These are phyloP conservation scores for Phataginus tetradactyla DNA, from an alignment of 2,797 vertebrate species.

Conservation along the genomic window DNA sequence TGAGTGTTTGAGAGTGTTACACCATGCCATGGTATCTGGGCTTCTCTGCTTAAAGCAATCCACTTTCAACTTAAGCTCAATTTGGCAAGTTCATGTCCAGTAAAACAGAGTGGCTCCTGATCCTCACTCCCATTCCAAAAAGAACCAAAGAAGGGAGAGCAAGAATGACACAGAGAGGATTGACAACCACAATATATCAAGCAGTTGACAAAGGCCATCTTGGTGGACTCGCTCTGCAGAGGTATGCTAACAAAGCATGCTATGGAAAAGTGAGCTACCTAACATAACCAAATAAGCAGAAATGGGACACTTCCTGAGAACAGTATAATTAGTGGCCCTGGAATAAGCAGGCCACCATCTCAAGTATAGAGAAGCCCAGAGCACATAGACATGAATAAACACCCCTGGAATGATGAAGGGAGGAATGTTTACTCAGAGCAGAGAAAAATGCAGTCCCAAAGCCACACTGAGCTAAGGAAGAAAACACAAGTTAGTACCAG, in stretches of 20 bases:
- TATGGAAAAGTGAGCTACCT: not conserved
- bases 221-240: not conserved
- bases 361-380: not conserved
- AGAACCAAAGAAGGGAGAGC: not conserved
- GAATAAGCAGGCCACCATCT: not conserved
- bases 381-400: not conserved
- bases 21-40: rapidly evolving
- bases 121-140: not conserved
- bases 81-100: slow-evolving; percentile 17
- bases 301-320: not conserved
- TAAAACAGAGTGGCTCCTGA: not conserved
- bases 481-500: not conserved
- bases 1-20: not conserved
- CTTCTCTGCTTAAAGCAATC: slow-evolving; percentile 33
- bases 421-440: not conserved
- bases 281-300: not conserved
- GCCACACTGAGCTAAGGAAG: not conserved
- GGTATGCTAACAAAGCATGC: rapidly evolving
- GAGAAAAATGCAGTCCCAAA: not conserved
- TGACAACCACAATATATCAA: not conserved
- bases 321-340: not conserved
- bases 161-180: not conserved
- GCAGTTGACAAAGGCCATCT: not conserved
- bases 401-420: not conserved
- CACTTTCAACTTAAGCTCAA: slow-evolving; percentile 27